phyloP scores from a whole-genome alignment of 37 sponge, comb jelly and placozoan genomes.

The Spongilla lacustris region DNA sequence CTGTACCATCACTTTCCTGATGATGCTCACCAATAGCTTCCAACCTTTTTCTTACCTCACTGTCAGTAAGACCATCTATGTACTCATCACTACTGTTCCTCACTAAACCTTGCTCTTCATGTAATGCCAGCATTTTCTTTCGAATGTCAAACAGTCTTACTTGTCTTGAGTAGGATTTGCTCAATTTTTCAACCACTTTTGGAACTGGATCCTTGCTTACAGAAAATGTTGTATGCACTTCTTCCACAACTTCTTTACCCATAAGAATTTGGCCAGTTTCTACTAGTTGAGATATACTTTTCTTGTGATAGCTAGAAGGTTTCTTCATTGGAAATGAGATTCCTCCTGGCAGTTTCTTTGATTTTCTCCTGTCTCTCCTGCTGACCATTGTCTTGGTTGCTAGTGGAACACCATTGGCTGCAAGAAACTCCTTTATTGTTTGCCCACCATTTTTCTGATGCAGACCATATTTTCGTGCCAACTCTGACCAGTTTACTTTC shows the following conservation, averaged over 20 bases:
- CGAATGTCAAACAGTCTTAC: slow-evolving; percentile 13
- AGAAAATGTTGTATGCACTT: slow-evolving; percentile 7
- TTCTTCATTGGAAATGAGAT: slow-evolving; percentile 28
- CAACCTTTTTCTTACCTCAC: neutral
- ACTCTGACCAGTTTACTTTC: slow-evolving; percentile 25
- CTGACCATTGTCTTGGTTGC: neutral
- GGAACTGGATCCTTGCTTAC: neutral
- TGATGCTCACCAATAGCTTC: neutral
- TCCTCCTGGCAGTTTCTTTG: neutral
- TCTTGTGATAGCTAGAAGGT: slow-evolving; percentile 5
- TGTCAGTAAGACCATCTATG: slow-evolving; percentile 11
- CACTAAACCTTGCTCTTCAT: slow-evolving; percentile 19
- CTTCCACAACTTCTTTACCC: slow-evolving; percentile 23
- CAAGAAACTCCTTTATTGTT: slow-evolving; percentile 14
- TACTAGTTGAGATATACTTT: slow-evolving; percentile 10
- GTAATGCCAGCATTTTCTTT: slow-evolving; percentile 18
- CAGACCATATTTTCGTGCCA: slow-evolving; percentile 20
- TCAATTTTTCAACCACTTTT: neutral
- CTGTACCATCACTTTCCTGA: neutral
- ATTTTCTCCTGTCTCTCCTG: slow-evolving; percentile 2
- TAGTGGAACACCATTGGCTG: slow-evolving; percentile 16
- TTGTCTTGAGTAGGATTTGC: slow-evolving; percentile 7
- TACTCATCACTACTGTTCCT: slow-evolving; percentile 17
- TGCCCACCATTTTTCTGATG: slow-evolving; percentile 19
- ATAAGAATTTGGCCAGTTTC: slow-evolving; percentile 6